Base-by-base conservation (phyloP, 1,140 invertebrate species). In the Apis cerana region DNA sequence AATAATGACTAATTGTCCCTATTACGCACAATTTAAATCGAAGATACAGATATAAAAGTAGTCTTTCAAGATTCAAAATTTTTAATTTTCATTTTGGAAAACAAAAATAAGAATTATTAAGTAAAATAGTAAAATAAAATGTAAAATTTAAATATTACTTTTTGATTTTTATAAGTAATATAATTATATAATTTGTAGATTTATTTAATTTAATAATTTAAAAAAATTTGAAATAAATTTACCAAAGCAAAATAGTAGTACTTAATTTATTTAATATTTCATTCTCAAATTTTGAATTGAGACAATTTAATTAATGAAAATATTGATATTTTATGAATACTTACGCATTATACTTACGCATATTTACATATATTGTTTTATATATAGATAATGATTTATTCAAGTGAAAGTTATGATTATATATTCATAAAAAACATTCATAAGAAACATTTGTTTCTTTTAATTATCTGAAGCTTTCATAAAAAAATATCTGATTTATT, bases 11-110 rank as follows among this genome's bases (percentile, higher is more conserved):
- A 78, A 71, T 75, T 72, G 71, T 62, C 69, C 75, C 56, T 68
- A 65, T 84, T 84, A 61, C 69, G 86, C 80, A 81, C 75, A 82
- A 85, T 65, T 87, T 87, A 86, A 56, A 72, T 76, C 65, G 43
- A 56, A 80, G 75, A 76, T 86, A 79, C 52, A 79, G 62, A 65
- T 74, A 19, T 59, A 75, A 58, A 43, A 50, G 15, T 75, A 75
- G 43, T 17, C 23, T 15, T 75, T 21, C 48, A 43, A 70, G n/a
- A n/a, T 43, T 19, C 7, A 17, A 10, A 17, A 56, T 67, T 43
- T 7, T 21, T 13, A 12, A 71, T 72, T 62, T 56, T 43, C 48
- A 52, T 80, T 72, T 1, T 1, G 17, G 56, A 21, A 12, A 61
- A n/a, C 15, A 62, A 54, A 9, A 50, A 43, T 7, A 23, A 17